phyloP scores from a whole-genome alignment of 2,113 vertebrate genomes.

The Ellobius talpinus region DNA sequence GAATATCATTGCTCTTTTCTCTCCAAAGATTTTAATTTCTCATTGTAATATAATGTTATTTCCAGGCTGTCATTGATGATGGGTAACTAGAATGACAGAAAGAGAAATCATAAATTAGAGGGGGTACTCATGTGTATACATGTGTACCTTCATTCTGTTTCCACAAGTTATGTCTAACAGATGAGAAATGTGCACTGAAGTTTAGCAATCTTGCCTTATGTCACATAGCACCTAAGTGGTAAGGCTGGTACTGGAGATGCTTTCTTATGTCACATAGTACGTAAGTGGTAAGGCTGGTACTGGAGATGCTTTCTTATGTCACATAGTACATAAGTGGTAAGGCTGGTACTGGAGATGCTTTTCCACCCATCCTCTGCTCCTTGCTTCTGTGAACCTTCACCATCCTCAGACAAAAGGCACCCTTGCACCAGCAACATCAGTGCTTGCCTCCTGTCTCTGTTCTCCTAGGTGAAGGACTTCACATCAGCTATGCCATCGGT shows the following conservation, averaged over 20 bases:
- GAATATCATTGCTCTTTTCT: neutral
- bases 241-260: too few relatives aligned
- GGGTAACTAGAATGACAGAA: neutral
- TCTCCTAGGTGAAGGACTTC: conserved; percentile 93
- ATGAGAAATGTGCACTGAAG: conserved; percentile 19
- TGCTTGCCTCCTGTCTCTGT: neutral
- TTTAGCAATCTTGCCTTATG: neutral
- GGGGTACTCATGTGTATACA: neutral
- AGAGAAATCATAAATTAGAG: neutral
- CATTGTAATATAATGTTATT: neutral
- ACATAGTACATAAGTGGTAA: neutral
- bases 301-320: too few relatives aligned
- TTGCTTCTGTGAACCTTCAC: neutral
- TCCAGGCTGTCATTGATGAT: neutral
- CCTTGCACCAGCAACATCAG: accelerated
- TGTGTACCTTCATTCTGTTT: neutral
- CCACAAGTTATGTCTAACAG: neutral
- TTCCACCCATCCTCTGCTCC: neutral
- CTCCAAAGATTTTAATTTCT: neutral
- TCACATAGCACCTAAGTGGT: neutral
- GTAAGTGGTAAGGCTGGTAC: too few relatives aligned
- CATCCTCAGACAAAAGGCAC: neutral
- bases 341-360: neutral
- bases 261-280: too few relatives aligned
- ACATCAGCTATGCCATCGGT: conserved; percentile 95